Conservation (phyloP, 2,113 vertebrate genomes). For the Misgurnus mizolepis region DNA sequence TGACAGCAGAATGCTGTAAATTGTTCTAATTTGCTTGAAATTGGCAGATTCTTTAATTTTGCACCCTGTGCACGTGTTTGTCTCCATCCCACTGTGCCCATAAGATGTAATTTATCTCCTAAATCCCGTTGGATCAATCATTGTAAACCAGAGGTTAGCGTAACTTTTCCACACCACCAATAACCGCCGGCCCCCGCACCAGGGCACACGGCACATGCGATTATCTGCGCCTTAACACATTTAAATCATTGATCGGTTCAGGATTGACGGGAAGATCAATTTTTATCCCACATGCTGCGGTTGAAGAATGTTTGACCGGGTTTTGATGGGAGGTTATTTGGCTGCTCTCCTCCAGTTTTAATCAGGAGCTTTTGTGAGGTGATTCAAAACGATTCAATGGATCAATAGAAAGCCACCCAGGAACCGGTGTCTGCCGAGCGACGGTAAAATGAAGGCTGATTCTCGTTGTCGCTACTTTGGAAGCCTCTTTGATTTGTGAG, state of each 20-base stretch:
- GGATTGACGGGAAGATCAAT: constrained; percentile 39
- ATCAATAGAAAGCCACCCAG: constrained; percentile 31
- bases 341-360: constrained; percentile 43
- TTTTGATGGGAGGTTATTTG: constrained; percentile 9
- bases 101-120: neutral
- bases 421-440: neutral
- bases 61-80: neutral
- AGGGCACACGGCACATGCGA: neutral
- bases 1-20: too few species aligned
- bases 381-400: constrained; percentile 17
- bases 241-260: constrained; percentile 44
- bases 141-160: constrained; percentile 2
- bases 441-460: constrained; percentile 22
- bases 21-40: neutral
- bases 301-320: constrained; percentile 30
- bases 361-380: constrained; percentile 35
- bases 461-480: neutral
- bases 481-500: constrained; percentile 7
- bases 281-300: constrained; percentile 34
- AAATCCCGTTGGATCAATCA: constrained; percentile 16
- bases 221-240: constrained; percentile 44
- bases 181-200: neutral
- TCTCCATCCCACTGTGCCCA: neutral
- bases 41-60: neutral
- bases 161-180: neutral